These are phyloP conservation scores for Myrmecophaga tridactyla DNA, from an alignment of 2,113 vertebrate species.

Conservation along the genomic window DNA sequence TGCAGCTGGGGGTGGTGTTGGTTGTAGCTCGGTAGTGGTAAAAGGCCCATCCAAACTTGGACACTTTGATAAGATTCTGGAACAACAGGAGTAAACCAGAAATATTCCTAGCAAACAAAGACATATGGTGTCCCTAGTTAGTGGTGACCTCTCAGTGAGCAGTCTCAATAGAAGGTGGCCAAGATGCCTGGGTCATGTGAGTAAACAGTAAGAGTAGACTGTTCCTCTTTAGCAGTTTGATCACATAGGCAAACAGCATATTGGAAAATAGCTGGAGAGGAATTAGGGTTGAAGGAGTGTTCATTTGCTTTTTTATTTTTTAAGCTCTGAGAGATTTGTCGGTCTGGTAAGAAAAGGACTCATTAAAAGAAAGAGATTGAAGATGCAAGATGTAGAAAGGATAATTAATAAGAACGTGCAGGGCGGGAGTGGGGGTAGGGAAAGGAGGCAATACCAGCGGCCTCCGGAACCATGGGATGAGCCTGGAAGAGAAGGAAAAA, in stretches of 20 bases:
- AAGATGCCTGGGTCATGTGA: background rate
- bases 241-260: background rate
- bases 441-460: background rate
- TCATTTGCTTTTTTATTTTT: background rate
- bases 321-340: background rate
- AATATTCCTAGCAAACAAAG: background rate
- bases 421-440: background rate
- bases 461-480: background rate
- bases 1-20: background rate
- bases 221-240: conserved; percentile 2
- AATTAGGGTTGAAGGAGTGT: background rate
- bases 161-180: background rate
- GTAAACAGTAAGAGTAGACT: background rate
- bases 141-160: background rate
- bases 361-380: background rate
- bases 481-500: background rate
- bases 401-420: background rate
- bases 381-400: background rate
- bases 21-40: background rate
- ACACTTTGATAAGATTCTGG: background rate
- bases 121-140: background rate
- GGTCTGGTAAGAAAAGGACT: background rate
- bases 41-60: background rate
- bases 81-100: background rate
- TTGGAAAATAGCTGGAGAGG: background rate